A percentile compares a stretch with the other conserved stretches of the same genome.
phyloP scores from a whole-genome alignment of 2,888 invertebrate species.

The Heliconius charithonia region DNA sequence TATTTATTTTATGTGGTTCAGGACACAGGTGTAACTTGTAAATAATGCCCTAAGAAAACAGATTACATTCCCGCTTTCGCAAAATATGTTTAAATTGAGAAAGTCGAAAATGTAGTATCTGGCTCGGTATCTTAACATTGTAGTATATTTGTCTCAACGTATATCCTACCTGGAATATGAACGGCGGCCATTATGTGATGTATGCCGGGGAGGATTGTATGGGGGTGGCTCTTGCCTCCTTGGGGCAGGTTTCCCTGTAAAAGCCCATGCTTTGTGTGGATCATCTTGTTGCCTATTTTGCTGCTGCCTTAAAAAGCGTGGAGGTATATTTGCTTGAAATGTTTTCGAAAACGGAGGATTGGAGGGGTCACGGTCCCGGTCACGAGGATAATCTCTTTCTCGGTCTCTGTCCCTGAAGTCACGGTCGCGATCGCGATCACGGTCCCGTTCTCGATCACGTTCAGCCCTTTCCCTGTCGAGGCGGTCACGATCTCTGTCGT shows the following conservation, averaged over 20 bases:
- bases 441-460: conserved; percentile 64
- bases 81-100: too few species aligned
- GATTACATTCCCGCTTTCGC: too few species aligned
- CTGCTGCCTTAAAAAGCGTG: conserved; percentile 92
- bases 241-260: conserved; percentile 69
- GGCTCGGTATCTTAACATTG: background rate
- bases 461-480: conserved; percentile 53
- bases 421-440: conserved; percentile 56
- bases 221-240: conserved; percentile 70
- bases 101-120: too few species aligned
- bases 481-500: conserved; percentile 60
- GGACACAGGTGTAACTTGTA: background rate
- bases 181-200: conserved; percentile 72
- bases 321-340: conserved; percentile 93
- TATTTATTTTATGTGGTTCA: background rate
- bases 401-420: conserved; percentile 55
- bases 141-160: background rate
- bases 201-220: conserved; percentile 74
- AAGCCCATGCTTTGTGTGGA: conserved; percentile 76
- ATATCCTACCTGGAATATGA: conserved; percentile 72
- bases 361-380: conserved; percentile 79
- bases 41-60: background rate
- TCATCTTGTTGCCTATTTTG: conserved; percentile 81
- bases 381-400: conserved; percentile 55
- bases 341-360: conserved; percentile 88